These are phyloP conservation scores for Mesoclemmys tuberculata DNA, from an alignment of 2,113 vertebrate genomes.

Conservation along the genomic window DNA sequence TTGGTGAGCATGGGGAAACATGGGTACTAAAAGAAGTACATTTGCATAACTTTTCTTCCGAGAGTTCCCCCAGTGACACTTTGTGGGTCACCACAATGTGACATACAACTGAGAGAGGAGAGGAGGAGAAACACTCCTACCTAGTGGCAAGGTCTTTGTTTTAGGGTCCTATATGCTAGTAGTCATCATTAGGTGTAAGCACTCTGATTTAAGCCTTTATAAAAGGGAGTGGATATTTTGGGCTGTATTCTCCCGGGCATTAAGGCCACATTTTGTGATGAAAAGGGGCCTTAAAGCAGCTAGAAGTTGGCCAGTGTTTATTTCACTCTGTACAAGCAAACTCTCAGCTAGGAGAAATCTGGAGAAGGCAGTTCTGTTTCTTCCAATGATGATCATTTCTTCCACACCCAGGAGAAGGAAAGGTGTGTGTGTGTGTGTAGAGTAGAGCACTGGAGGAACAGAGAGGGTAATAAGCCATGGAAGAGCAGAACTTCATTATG, in stretches of 20 bases:
- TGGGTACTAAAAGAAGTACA: background rate
- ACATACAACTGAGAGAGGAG: background rate
- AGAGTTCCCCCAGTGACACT: background rate
- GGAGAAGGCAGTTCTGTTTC: background rate
- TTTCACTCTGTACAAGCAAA: background rate
- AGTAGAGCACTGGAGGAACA: background rate
- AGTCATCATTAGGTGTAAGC: background rate
- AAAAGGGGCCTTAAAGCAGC: background rate
- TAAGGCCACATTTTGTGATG: background rate
- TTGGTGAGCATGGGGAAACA: background rate
- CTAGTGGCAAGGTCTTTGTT: background rate
- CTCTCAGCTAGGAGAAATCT: background rate
- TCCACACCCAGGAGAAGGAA: background rate
- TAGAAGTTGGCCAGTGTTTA: background rate
- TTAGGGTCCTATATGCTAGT: background rate
- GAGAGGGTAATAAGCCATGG: background rate
- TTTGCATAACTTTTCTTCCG: background rate
- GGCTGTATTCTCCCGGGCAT: background rate
- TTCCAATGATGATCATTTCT: background rate
- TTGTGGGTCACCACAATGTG: background rate
- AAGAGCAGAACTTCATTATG: background rate
- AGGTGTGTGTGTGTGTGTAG: background rate
- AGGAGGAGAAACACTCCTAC: background rate
- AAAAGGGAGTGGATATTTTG: background rate
- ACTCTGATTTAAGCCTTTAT: background rate